Evolutionary conservation across 30 jellyfish, hydroid and myxozoan genomes (phyloP).

Genomic region (Hydractinia echinata): DNA sequence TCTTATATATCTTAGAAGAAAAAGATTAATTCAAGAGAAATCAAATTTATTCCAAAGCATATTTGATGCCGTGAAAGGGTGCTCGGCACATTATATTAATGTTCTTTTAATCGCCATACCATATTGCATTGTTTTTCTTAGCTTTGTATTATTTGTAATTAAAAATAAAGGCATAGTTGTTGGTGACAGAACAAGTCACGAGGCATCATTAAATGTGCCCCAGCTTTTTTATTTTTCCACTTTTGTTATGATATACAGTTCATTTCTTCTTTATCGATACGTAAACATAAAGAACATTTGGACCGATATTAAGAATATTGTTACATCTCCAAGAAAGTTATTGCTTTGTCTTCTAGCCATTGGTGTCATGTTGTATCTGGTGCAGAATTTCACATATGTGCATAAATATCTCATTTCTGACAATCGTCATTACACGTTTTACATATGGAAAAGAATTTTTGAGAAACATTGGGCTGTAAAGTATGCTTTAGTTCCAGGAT

Average conservation of each 20-base stretch:
- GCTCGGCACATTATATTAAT: not conserved
- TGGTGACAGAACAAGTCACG: slow-evolving; percentile 94
- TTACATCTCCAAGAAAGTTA: not conserved
- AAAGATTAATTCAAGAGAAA: slow-evolving; percentile 3
- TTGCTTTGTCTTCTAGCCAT: not conserved
- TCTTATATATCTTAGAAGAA: slow-evolving; percentile 26
- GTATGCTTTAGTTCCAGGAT: slow-evolving; percentile 54
- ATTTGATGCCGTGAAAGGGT: slow-evolving; percentile 11
- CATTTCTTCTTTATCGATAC: slow-evolving; percentile 12
- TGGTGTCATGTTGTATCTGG: not conserved
- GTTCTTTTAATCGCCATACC: slow-evolving; percentile 37
- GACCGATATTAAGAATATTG: not conserved
- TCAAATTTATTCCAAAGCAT: slow-evolving; percentile 1
- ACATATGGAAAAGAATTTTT: slow-evolving; percentile 72
- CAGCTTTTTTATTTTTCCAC: slow-evolving; percentile 71
- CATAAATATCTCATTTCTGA: slow-evolving; percentile 86
- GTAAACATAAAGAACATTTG: not conserved
- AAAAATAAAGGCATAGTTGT: slow-evolving; percentile 86
- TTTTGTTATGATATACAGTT: slow-evolving; percentile 45
- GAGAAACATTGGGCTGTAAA: slow-evolving; percentile 58
- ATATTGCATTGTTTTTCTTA: slow-evolving; percentile 41
- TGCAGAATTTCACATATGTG: slow-evolving; percentile 44
- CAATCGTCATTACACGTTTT: slow-evolving; percentile 87
- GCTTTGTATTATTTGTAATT: slow-evolving; percentile 58
- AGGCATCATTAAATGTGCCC: slow-evolving; percentile 70